A percentile compares a stretch with the other conserved stretches of the same genome.
phyloP scores from a whole-genome alignment of 2,113 vertebrate species.

The Bambusicola thoracicus region DNA sequence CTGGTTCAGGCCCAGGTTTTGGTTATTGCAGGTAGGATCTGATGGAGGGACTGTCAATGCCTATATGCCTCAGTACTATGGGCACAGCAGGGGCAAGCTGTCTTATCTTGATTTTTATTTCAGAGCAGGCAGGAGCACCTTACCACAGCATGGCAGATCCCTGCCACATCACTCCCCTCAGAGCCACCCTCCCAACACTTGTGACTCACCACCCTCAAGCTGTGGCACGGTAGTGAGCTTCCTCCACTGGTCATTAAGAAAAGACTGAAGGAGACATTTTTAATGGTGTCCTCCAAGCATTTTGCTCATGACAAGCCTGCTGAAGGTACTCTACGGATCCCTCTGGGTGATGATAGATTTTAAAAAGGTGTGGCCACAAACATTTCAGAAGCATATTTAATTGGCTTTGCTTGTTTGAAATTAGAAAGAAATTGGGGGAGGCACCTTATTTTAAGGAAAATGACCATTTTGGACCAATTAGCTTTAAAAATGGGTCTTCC shows the following conservation, averaged over 20 bases:
- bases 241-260: not conserved
- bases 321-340: not conserved
- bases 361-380: not conserved
- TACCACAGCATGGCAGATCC: not conserved
- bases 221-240: not conserved
- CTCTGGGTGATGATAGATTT: not conserved
- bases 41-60: not conserved
- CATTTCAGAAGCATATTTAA: not conserved
- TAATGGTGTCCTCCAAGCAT: not conserved
- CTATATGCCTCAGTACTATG: not conserved
- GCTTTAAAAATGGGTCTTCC: not conserved
- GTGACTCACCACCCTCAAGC: not conserved
- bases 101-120: not conserved
- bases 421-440: not conserved
- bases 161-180: not conserved
- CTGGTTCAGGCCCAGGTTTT: not conserved
- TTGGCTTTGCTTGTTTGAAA: not conserved
- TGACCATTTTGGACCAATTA: not conserved
- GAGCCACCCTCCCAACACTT: not conserved
- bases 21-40: not conserved
- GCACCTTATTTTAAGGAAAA: not conserved
- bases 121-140: not conserved
- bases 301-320: not conserved
- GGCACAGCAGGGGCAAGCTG: not conserved
- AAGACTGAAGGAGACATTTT: not conserved